Evolutionary conservation across 2,113 vertebrate species (phyloP), one percentile per base, ranked within the genome.

Genomic region (Grammatotria lemairii): DNA sequence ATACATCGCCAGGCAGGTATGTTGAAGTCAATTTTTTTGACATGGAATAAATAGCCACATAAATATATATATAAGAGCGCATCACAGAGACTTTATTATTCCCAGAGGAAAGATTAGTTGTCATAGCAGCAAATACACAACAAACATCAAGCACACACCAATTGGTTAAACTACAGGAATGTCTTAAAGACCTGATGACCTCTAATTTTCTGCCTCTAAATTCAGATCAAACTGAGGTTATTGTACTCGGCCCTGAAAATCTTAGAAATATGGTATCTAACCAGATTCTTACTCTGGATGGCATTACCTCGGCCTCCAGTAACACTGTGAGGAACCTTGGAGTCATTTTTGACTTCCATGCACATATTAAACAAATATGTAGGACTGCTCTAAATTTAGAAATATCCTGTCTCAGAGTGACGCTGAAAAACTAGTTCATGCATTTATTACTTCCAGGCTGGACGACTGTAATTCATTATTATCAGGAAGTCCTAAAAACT

Each of bases 111-210:
- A 55, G 0, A 13, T 55, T 12, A 23, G 54, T 13, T 55, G 54
- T 55, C 54, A 55, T 55, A 55, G 21, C 54, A 55, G 54, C 21
- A 55, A 55, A 55, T 57, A 57, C 21, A 55, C 0, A 55, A 26
- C 54, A 26, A 55, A 0, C 6, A 55, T 55, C 54, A 55, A 55
- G 11, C 21, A 55, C 54, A 55, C 21, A 55, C 10, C 21, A 53
- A 21, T 11, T 0, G 12, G 5, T 21, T 0, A 54, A 55, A 23
- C 21, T 55, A 0, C 53, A 23, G 53, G 21, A 54, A 54, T 54
- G 51, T 21, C 10, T 54, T 53, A n/a, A 53, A 54, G 51, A 54
- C 51, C n/a, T 0, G 51, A 54, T 54, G 5, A 2, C 10, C 51
- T 2, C 51, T 7, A 21, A 21, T 2, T 7, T 16, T 47, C 42